Base-by-base conservation (phyloP, 2,888 invertebrate genomes). In the Tortrix viridana region DNA sequence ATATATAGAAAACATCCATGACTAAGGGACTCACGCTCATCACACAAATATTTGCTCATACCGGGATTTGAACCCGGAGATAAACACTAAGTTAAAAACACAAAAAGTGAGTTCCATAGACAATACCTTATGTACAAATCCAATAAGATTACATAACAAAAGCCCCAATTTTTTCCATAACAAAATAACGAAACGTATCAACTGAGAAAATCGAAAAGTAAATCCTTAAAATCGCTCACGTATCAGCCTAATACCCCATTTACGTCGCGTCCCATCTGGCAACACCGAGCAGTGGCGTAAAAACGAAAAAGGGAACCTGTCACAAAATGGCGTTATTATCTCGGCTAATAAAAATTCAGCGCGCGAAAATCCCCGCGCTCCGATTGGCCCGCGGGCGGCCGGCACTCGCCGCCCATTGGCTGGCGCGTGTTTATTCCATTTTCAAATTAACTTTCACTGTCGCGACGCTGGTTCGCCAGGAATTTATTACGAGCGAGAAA, bases 361-460 rank as follows among this genome's bases (percentile, higher is more conserved):
- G 89, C 91, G 91, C 91, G 91, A 89, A 92, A 89, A 89, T 87
- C 84, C 80, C 75, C 67, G 75, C 76, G 73, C 72, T 70, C 74
- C 76, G 76, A 90, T 91, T 91, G 89, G 91, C 67, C 79, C 79
- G 65, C 75, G 74, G 79, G 82, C 85, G 89, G 88, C 73, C 72
- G 84, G 76, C 84, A 78, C 74, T 72, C 70, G 67, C 80, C 74
- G 44, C 54, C 84, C 77, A 90, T 92, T 91, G 92, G 91, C 76
- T 76, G 83, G 71, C 70, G 75, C 73, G 77, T 85, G 85, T 85
- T 91, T 89, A 91, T 92, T 86, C 89, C 90, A 89, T 91, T 92
- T 92, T 91, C 89, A 89, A 90, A 92, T 92, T 91, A 89, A 91
- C 89, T 92, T 88, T 90, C 91, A 84, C 88, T 86, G 86, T 85